These are phyloP conservation scores for Pogonomyrmex barbatus DNA, from an alignment of 1,140 invertebrate genomes.

Conservation along the genomic window DNA sequence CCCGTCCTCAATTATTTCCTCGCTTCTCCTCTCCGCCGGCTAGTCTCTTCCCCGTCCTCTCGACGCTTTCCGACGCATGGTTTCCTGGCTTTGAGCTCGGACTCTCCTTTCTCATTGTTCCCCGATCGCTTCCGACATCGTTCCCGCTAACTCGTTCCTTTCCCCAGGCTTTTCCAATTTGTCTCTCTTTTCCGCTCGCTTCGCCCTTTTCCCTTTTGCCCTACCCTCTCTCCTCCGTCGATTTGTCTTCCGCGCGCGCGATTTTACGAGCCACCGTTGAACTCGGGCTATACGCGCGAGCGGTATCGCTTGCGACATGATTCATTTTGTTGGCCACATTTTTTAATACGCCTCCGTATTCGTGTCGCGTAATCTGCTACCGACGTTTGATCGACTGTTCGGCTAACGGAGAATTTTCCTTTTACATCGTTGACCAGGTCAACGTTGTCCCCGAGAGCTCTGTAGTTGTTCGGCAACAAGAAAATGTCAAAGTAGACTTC, in stretches of 20 bases:
- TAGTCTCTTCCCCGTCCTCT: conserved; percentile 49
- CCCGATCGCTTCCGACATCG: conserved; percentile 54
- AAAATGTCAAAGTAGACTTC: conserved; percentile 20
- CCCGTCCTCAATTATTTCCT: conserved; percentile 53
- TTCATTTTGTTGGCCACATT: conserved; percentile 59
- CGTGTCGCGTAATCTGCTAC: conserved; percentile 33
- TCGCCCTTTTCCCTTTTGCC: conserved; percentile 63
- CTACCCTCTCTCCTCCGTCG: conserved; percentile 24
- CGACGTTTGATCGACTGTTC: conserved; percentile 58
- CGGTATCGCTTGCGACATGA: conserved; percentile 54
- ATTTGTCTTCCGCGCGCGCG: conserved; percentile 59
- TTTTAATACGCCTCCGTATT: conserved; percentile 43
- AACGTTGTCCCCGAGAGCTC: conserved; percentile 6
- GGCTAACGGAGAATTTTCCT: conserved; percentile 29
- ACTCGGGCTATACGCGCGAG: not conserved
- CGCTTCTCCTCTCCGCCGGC: conserved; percentile 21
- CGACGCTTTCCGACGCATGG: conserved; percentile 46
- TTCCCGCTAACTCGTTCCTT: conserved; percentile 60
- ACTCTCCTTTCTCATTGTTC: conserved; percentile 59
- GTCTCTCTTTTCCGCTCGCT: conserved; percentile 60
- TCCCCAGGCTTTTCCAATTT: conserved; percentile 58
- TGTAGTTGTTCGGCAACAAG: not conserved
- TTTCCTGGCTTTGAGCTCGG: conserved; percentile 49
- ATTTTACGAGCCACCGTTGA: conserved; percentile 44
- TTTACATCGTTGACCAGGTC: not conserved